A percentile compares a stretch with the other conserved stretches of the same genome.
Evolutionary conservation across 2,113 vertebrate species (phyloP).

Genomic region (Pyrgilauda ruficollis): DNA sequence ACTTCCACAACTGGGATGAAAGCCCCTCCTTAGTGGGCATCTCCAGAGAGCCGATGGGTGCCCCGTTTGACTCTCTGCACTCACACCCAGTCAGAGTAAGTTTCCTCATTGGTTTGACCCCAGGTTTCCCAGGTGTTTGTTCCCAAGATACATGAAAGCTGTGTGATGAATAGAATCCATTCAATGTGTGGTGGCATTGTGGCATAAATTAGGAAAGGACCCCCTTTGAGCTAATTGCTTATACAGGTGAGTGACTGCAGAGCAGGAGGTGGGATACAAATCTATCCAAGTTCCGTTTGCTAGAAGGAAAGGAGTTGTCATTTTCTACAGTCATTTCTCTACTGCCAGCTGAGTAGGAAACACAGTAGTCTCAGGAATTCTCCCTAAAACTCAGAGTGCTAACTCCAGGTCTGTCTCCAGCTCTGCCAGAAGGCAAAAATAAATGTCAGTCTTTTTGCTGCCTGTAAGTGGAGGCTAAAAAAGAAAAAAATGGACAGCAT

Average conservation of each 20-base stretch:
- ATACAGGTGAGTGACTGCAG: background rate
- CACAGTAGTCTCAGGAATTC: rapidly evolving
- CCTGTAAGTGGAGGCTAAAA: background rate
- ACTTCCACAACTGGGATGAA: background rate
- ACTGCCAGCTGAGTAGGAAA: background rate
- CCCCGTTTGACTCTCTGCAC: background rate
- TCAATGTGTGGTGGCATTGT: rapidly evolving
- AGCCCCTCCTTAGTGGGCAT: background rate
- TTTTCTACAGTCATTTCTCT: background rate
- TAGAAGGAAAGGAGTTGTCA: background rate
- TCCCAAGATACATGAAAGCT: background rate
- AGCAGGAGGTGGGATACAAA: background rate
- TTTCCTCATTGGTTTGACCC: background rate
- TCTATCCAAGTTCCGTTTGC: background rate
- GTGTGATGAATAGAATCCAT: background rate
- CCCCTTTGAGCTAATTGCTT: background rate
- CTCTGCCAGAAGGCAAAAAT: background rate
- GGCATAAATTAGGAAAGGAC: background rate
- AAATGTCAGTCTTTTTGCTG: background rate
- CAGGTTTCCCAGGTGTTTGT: background rate
- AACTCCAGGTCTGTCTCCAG: background rate
- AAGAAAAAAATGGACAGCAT: rapidly evolving
- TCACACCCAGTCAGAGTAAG: background rate
- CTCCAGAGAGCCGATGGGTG: background rate
- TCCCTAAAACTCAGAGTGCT: background rate